Conservation (phyloP, 2,797 vertebrate genomes). For the Nannoperca obscura region DNA sequence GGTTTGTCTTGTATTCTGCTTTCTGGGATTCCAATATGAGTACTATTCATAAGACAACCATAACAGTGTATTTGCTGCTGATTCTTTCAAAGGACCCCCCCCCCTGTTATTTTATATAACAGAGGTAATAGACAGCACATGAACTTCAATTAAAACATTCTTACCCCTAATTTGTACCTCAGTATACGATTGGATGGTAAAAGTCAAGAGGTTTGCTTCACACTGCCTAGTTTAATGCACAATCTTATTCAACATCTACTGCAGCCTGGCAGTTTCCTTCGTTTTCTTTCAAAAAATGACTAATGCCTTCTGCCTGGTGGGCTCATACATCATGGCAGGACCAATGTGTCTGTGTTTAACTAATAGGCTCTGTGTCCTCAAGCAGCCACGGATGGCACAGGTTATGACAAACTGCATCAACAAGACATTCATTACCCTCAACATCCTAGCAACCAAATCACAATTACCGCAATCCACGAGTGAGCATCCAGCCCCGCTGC, state of each 20-base stretch:
- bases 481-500: conserved; percentile 67
- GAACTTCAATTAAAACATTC: conserved; percentile 24
- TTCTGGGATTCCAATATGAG: conserved; percentile 36
- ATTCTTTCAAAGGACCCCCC: too few species aligned
- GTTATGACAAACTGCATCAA: conserved; percentile 84
- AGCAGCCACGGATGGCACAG: conserved; percentile 67
- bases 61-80: not conserved
- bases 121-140: conserved; percentile 11
- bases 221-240: conserved; percentile 28
- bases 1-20: conserved; percentile 39
- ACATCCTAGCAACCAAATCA: conserved; percentile 76
- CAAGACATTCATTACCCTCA: conserved; percentile 82
- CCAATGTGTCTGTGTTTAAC: conserved; percentile 70
- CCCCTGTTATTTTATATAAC: conserved; percentile 4
- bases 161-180: not conserved
- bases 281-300: conserved; percentile 64
- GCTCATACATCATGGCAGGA: conserved; percentile 66
- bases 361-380: conserved; percentile 75
- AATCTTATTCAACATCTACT: conserved; percentile 35
- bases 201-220: conserved; percentile 40
- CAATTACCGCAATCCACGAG: conserved; percentile 75
- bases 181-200: conserved; percentile 7
- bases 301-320: conserved; percentile 54
- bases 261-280: conserved; percentile 41
- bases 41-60: conserved; percentile 30